Evolutionary conservation across 2,797 vertebrate species (phyloP), one percentile per base, ranked within the genome.

Genomic region (Leucoraja ocellata): DNA sequence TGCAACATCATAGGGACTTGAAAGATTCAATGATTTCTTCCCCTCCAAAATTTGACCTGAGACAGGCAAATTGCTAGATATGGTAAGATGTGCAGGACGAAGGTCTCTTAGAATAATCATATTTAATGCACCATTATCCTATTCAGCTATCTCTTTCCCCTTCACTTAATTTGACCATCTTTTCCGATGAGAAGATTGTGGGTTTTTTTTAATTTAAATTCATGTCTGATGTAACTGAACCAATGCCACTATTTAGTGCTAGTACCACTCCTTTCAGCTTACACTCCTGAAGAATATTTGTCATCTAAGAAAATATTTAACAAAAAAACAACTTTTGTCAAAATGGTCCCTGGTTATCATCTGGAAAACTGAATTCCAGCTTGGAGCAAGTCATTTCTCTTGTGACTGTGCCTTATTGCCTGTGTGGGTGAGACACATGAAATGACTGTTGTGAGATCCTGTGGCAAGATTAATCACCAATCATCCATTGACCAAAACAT

Each of bases 1-100:
- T 36, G 21, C 90, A 91, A 88, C 90, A 46, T 91, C 68, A 74
- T 25, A 91, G 68, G 36, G 90, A 68, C 63, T 74, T 91, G 90
- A 91, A 88, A 68, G 65, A 91, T 91, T 73, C 65, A 91, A 91
- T 91, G 68, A 91, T 74, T 74, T 71, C 90, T 32, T 88, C 84
- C 84, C n/a, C 68, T 46, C 90, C 90, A 91, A 91, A 91, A 73
- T 46, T 74, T 23, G 65, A 91, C 90, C 90, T 36, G 84, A 91
- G 90, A 91, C 90, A 91, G 90, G 68, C 65, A 91, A 91, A 91
- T 91, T 91, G 54, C 39, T 91, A 91, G 71, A 91, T 88, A 65
- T 71, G 71, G 68, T 39, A 25, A 74, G 68, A 91, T 91, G 39
- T 91, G 36, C 68, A 74, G 74, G 84, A 68, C 14, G 90, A 36